These are phyloP conservation scores for Scaptodrosophila lebanonensis DNA, from an alignment of 1,140 invertebrate genomes.

Conservation along the genomic window DNA sequence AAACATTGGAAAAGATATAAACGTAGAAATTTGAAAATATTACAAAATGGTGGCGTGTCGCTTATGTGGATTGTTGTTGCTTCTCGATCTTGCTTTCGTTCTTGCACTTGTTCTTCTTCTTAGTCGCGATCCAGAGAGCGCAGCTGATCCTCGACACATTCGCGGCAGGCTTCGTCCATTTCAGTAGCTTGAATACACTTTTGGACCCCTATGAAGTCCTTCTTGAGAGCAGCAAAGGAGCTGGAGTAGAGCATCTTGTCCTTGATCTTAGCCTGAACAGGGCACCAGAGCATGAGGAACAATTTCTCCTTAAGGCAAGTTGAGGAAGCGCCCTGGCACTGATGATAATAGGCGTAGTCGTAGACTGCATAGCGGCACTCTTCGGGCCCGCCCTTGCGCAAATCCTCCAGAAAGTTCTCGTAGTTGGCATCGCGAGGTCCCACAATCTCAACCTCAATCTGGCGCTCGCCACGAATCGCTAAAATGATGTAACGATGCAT, in stretches of 20 bases:
- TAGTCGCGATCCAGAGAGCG: conserved; percentile 33
- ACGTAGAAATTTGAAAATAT: no score
- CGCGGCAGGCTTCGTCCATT: conserved; percentile 25
- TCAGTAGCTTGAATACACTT: conserved; percentile 53
- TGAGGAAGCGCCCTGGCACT: conserved; percentile 20
- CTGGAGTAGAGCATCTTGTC: conserved; percentile 59
- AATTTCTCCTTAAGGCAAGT: conserved; percentile 43
- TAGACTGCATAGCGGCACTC: conserved; percentile 49
- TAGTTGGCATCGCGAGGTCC: conserved; percentile 26
- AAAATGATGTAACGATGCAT: conserved; percentile 47
- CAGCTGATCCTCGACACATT: conserved; percentile 34
- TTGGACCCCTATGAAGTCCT: conserved; percentile 30
- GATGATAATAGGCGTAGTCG: conserved; percentile 39
- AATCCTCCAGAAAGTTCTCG: conserved; percentile 34
- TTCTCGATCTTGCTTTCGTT: not conserved
- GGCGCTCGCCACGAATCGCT: conserved; percentile 20
- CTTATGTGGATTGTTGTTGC: no score
- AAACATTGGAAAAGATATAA: no score
- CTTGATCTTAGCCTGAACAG: conserved; percentile 31
- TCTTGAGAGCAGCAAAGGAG: conserved; percentile 33
- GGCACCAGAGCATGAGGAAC: conserved; percentile 51
- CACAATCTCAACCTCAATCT: conserved; percentile 31
- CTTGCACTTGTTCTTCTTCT: not conserved
- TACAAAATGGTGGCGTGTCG: no score
- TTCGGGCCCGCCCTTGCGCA: conserved; percentile 3